These are phyloP conservation scores for Lacerta agilis DNA, from an alignment of 2,797 vertebrate species.

Conservation along the genomic window DNA sequence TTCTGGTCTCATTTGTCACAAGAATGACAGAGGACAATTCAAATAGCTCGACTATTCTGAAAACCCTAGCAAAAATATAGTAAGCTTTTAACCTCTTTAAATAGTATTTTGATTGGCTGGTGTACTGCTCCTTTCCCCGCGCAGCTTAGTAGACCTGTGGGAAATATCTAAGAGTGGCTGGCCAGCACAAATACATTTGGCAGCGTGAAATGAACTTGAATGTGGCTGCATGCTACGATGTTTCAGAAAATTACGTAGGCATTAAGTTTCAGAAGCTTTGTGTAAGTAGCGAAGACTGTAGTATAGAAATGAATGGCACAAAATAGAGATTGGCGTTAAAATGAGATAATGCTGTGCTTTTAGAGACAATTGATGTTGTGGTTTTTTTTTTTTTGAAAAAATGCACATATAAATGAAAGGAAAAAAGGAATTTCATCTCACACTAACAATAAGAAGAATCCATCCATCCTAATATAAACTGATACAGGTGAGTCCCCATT, in stretches of 20 bases:
- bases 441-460: no score
- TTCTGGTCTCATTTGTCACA: neutral
- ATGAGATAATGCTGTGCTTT: constrained; percentile 36
- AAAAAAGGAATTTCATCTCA: no score
- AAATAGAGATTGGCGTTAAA: constrained; percentile 37
- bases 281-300: constrained; percentile 37
- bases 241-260: constrained; percentile 48
- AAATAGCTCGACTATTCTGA: constrained; percentile 6
- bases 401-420: no score
- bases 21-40: constrained; percentile 13
- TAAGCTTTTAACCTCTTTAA: constrained; percentile 21
- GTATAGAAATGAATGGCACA: constrained; percentile 24
- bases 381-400: neutral
- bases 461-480: no score
- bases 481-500: no score
- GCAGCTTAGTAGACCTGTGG: neutral
- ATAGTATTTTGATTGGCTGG: constrained; percentile 11
- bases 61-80: neutral
- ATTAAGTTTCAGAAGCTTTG: constrained; percentile 46
- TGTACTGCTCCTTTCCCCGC: neutral
- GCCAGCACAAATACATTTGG: neutral
- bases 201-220: constrained; percentile 12
- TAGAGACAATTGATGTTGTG: neutral
- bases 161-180: neutral
- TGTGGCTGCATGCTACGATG: neutral